Base-by-base conservation (phyloP, 2,888 invertebrate genomes). In the Hypsopygia costalis region DNA sequence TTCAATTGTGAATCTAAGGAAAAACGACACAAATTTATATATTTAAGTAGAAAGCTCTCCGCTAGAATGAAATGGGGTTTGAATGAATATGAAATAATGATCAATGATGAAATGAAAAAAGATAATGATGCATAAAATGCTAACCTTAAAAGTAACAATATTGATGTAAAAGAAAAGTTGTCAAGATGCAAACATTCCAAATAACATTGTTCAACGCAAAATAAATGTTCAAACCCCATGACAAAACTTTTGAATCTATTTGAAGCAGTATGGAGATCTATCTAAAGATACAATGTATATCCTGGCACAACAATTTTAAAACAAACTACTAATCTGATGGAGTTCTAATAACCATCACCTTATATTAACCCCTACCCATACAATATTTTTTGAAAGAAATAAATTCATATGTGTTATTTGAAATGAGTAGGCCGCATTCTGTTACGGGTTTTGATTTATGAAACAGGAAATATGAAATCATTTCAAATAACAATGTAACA, bases 171-270 rank as follows among this genome's bases (percentile, higher is more conserved):
- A 86, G 74, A 81, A 81, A 85, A 88, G 86, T 86, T 86, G 88
- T 88, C 88, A 88, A 88, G 88, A 88, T 88, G 88, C 88, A 86
- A 81, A 86, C 86, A 86, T 87, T 86, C 87, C 81, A 81, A 80
- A 79, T 70, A 67, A 81, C 69, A 68, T 68, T 55, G 48, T 69
- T 65, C 64, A 70, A 74, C 69, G 75, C 72, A 81, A 86, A 73
- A 74, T 72, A 82, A 82, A 81, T 74, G 69, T 81, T 87, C 88
- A 88, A 88, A 88, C 88, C 88, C 88, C 88, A 88, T 87, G 58
- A 86, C 87, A 88, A 77, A 61, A 64, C 46, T 55, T 62, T 66
- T 55, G 57, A 60, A 68, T 70, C 66, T 72, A 74, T 68, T 58
- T 51, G 35, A 79, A 81, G 81, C 81, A 50, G 60, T 70, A 62